Evolutionary conservation across 2,113 vertebrate genomes (phyloP), one percentile per base, ranked within the genome.

Genomic region (Okapia johnstoni): DNA sequence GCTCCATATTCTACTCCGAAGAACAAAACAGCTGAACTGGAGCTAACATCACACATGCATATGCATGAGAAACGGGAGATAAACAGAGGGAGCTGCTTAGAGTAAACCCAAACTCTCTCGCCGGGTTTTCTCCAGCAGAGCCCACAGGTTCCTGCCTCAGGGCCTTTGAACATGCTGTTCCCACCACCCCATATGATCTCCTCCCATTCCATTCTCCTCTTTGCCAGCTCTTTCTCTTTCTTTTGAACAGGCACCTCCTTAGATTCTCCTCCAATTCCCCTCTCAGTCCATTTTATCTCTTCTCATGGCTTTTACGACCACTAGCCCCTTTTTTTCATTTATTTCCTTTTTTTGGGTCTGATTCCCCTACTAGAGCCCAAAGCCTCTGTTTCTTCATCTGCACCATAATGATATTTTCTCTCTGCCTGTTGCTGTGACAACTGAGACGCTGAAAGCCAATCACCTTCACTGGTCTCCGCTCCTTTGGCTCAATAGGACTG

Each of bases 1-100:
- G 40, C 17, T 97, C 93, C 55, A 90, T 0, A 0, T 97, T 96
- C 94, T 88, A 92, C 80, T 73, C 85, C 50, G 17, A 96, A 93
- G 93, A 98, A 88, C 57, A 83, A 85, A 96, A 93, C 9, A 92
- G 46, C 48, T 86, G 84, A 66, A 92, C 46, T 84, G 70, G 81
- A 92, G 80, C 66, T 48, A 52, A 85, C 0, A 2, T 19, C n/a
- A 46, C n/a, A 12, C 17, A 40, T 52, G 12, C 28, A 77, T 5
- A 30, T 28, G 60, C 36, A 30, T 63, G 55, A 28, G 58, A 93
- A 76, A 76, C 5, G 43, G 25, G 77, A 85, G 76, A 54, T 2
- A 36, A 50, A 28, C 54, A 80, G 55, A 80, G 57, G n/a, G 15
- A 43, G 21, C 10, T 19, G 1, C 30, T 50, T 19, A 73, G 26